These are phyloP conservation scores for Poecilia velifera DNA, from an alignment of 2,797 vertebrate species.

Conservation along the genomic window DNA sequence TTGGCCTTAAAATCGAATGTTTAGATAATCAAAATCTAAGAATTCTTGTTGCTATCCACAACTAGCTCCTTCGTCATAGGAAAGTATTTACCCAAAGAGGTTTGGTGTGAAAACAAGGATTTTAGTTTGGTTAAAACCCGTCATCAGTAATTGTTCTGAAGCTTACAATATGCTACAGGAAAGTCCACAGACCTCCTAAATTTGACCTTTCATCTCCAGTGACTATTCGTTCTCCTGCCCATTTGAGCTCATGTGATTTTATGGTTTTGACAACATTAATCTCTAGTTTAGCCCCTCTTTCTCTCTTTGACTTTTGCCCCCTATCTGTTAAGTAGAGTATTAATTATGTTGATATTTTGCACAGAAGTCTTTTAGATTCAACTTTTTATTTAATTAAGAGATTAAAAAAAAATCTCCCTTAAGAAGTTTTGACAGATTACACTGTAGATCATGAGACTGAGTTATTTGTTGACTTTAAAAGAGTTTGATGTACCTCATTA, in stretches of 20 bases:
- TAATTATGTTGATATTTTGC: neutral
- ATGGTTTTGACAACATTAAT: neutral
- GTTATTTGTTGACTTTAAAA: neutral
- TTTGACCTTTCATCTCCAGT: neutral
- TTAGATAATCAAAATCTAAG: neutral
- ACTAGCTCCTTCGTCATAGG: neutral
- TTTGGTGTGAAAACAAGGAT: neutral
- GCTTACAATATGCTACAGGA: neutral
- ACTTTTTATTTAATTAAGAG: neutral
- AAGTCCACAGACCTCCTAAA: neutral
- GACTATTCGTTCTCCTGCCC: neutral
- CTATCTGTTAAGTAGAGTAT: no score
- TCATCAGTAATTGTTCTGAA: neutral
- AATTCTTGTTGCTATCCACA: neutral
- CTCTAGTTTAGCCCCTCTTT: neutral
- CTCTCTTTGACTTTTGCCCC: neutral
- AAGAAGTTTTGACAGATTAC: neutral
- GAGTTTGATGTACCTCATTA: no score
- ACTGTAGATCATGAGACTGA: neutral
- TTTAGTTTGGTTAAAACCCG: neutral
- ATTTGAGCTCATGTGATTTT: neutral
- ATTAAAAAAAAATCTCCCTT: neutral
- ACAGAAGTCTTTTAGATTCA: neutral
- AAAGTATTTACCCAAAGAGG: neutral
- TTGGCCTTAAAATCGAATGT: neutral